Base-by-base conservation (phyloP, 30 jellyfish, hydroid and myxozoan species). In the Turritopsis dohrnii region DNA sequence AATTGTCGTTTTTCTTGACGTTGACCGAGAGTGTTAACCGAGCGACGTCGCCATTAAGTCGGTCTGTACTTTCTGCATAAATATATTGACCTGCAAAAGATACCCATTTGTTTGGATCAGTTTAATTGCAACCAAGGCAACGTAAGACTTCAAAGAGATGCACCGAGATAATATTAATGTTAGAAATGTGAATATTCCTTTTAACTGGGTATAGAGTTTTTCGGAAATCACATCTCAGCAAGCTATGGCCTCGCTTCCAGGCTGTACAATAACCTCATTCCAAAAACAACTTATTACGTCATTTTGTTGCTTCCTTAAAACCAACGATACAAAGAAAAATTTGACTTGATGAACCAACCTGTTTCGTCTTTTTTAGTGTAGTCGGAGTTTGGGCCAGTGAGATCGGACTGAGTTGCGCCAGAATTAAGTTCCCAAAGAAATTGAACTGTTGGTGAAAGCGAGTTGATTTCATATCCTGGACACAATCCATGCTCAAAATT, bases 41-140 rank as follows among this genome's bases (percentile, higher is more conserved):
- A 17, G 96, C 96, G 25, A 65, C 53, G 25, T 88, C 84, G 7
- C 93, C 93, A 60, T 76, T 88, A 0, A 88, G 52, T 19, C 93
- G 92, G 29, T 72, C 69, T 52, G 96, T 82, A 71, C 93, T 88
- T 65, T 88, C 96, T 8, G 83, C 60, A 76, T 71, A 88, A 52
- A 82, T 28, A 60, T 88, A 88, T 9, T 75, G 74, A 8, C 96
- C 96, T 88, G 66, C 18, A 84, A 84, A n/a, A 80, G 5, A n/a
- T 16, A 24, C 24, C n/a, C n/a, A n/a, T n/a, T n/a, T n/a, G n/a
- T n/a, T n/a, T n/a, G n/a, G n/a, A n/a, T n/a, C n/a, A n/a, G n/a
- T n/a, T n/a, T n/a, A n/a, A n/a, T n/a, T n/a, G n/a, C n/a, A n/a
- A n/a, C n/a, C n/a, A n/a, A n/a, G n/a, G n/a, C n/a, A n/a, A n/a